Evolutionary conservation across 2,113 vertebrate genomes (phyloP).

Genomic region (Brachyistius frenatus): DNA sequence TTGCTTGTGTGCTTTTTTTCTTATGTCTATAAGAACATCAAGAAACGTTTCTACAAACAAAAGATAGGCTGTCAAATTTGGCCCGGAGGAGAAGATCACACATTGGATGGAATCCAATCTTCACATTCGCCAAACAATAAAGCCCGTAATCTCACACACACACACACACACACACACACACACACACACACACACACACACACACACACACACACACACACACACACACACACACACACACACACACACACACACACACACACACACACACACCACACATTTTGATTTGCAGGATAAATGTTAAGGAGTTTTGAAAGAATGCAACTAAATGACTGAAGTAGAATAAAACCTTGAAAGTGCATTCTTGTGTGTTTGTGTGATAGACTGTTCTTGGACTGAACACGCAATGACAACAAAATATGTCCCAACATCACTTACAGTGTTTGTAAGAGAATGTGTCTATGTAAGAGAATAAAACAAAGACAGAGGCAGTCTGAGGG

Average conservation of each 20-base stretch:
- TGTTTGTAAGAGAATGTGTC: not conserved
- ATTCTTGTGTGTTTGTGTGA: too few species aligned
- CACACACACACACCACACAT: not conserved
- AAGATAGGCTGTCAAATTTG: not conserved
- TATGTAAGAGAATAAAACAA: slow-evolving; percentile 15
- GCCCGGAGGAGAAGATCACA: not conserved
- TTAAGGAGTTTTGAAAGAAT: not conserved
- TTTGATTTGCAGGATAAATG: not conserved
- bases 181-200: too few species aligned
- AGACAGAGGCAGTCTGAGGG: slow-evolving; percentile 11
- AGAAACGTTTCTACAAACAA: not conserved
- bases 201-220: too few species aligned
- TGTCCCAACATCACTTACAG: not conserved
- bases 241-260: not conserved
- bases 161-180: too few species aligned
- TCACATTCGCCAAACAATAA: not conserved
- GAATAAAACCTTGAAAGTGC: too few species aligned
- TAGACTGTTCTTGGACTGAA: too few species aligned
- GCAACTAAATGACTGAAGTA: not conserved
- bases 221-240: not conserved
- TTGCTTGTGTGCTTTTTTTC: too few species aligned
- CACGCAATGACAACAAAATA: not conserved
- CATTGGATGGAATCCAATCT: not conserved
- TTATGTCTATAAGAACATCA: not conserved
- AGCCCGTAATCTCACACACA: not conserved